Conservation (phyloP, 2,888 invertebrate genomes). For the Rotaria macrura region DNA sequence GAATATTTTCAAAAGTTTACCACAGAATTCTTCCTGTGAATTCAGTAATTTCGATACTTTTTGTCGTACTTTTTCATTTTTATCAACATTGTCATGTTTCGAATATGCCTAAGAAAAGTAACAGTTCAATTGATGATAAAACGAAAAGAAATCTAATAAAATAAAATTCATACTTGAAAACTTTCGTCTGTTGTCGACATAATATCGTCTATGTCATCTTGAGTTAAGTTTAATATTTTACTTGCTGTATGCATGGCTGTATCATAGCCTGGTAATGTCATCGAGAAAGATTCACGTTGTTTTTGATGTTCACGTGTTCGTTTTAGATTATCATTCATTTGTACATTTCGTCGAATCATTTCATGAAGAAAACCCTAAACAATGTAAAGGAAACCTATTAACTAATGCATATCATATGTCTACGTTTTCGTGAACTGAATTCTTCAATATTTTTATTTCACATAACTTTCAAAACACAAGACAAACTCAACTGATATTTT, state of each 20-base stretch:
- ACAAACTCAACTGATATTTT: too few relatives aligned
- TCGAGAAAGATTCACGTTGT: slow-evolving; percentile 13
- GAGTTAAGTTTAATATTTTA: slow-evolving; percentile 7
- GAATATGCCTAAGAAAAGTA: too few relatives aligned
- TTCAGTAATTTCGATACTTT: not conserved
- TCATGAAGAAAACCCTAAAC: not conserved
- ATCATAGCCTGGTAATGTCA: slow-evolving; percentile 9
- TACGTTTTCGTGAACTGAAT: too few relatives aligned
- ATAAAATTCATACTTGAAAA: not conserved
- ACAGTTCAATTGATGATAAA: not conserved
- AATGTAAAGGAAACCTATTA: not conserved
- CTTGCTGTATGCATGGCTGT: not conserved
- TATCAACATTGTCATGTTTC: not conserved
- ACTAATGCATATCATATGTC: too few relatives aligned
- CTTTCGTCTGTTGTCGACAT: not conserved
- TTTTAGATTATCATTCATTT: not conserved
- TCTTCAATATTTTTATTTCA: too few relatives aligned
- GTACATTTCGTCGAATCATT: not conserved
- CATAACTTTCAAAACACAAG: too few relatives aligned
- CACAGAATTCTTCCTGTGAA: not conserved
- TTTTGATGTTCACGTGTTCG: not conserved
- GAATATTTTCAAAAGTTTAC: not conserved
- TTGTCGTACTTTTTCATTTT: not conserved
- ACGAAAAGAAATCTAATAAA: not conserved
- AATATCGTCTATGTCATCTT: not conserved